Base-by-base conservation (phyloP, 2,888 invertebrate species). In the Hirtodrosophila trivittata region DNA sequence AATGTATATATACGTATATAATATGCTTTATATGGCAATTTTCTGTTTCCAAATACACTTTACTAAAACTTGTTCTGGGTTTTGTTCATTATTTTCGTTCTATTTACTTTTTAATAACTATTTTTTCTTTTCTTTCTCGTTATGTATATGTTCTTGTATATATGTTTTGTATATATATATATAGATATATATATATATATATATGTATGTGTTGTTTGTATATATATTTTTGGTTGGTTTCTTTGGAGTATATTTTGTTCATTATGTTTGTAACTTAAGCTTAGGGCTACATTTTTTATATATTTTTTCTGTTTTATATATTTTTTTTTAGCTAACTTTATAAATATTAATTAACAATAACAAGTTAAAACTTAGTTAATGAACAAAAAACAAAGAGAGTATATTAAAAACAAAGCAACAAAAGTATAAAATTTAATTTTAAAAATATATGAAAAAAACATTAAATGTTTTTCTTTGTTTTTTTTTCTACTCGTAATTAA, bases 211-310 rank as follows among this genome's bases (percentile, higher is more conserved):
- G 65, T 82, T 74, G 70, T 81, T 60, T 86, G 71, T 87, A 85
- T 88, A 86, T 89, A 74, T 82, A 77, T 77, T 77, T 89, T 89
- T 89, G 89, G 89, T 89, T 90, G 89, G 87, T 90, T 90, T 89
- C 89, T 89, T 89, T 89, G 89, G 89, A 89, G 89, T 89, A 90
- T 89, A 90, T 88, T 88, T 73, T 81, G 73, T 70, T 75, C 72
- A 69, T 85, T 75, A 75, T 59, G 5, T 68, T 77, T 75, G 60
- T 85, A 78, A 70, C 86, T 85, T 82, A 87, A 55, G 54, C 49
- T 54, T 84, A 69, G 60, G 52, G 72, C 86, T 82, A 78, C 5
- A 21, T 21, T 68, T 67, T 68, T 68, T 50, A 37, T 57, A 62
- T 47, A 13, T 45, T 41, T 59, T 55, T 55, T 13, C n/a, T n/a